Percentiles rank a stretch among this genome's conserved stretches.
Evolutionary conservation across 2,888 invertebrate genomes (phyloP).

Genomic region (Anticlea derivata): DNA sequence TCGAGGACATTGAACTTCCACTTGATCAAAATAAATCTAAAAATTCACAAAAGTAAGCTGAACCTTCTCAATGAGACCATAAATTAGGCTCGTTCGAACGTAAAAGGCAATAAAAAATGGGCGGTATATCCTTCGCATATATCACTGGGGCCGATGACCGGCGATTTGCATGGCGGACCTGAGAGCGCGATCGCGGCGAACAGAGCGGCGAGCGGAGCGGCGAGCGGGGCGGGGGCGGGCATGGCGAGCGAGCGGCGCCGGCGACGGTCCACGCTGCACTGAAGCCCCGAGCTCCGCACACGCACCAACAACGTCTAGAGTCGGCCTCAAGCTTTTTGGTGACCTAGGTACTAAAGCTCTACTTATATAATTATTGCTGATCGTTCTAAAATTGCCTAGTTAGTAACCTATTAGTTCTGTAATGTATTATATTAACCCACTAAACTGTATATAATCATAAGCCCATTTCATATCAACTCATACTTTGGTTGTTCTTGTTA

Average conservation of each 20-base stretch:
- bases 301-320: conserved; percentile 1
- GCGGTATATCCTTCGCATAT: conserved; percentile 40
- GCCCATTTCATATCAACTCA: too few relatives aligned
- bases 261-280: conserved; percentile 47
- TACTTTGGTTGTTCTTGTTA: too few relatives aligned
- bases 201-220: conserved; percentile 47
- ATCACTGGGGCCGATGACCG: conserved; percentile 69
- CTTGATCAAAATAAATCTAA: conserved; percentile 7
- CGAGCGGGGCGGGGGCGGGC: conserved; percentile 47
- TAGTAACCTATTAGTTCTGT: too few relatives aligned
- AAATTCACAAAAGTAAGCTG: conserved; percentile 21
- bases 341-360: too few relatives aligned
- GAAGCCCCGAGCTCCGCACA: conserved; percentile 25
- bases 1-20: conserved; percentile 29
- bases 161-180: conserved; percentile 62
- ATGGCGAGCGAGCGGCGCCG: conserved; percentile 40
- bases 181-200: conserved; percentile 47
- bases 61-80: conserved; percentile 31
- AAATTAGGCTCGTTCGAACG: conserved; percentile 37
- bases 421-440: too few relatives aligned
- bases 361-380: too few relatives aligned
- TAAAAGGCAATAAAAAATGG: conserved; percentile 39
- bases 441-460: too few relatives aligned
- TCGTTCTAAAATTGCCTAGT: too few relatives aligned
- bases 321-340: conserved; percentile 10